Conservation (phyloP, 1,140 invertebrate genomes). For the Ceratina calcarata region DNA sequence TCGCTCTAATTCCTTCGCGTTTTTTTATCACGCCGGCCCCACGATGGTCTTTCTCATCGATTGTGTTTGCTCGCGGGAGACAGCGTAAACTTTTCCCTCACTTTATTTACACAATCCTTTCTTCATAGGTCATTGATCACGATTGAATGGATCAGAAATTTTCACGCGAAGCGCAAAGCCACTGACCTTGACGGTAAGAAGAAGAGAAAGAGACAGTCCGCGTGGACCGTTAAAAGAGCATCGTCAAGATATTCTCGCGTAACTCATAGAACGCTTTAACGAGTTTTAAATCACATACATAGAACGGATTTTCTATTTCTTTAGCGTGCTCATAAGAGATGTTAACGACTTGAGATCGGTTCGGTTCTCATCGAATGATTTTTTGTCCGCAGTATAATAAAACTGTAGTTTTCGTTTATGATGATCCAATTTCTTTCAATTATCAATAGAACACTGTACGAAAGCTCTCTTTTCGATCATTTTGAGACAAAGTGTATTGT, state of each 20-base stretch:
- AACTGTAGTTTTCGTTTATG: background rate
- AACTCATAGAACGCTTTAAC: background rate
- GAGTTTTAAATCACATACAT: background rate
- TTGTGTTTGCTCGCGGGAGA: background rate
- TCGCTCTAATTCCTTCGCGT: slow-evolving; percentile 18
- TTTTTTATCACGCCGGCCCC: background rate
- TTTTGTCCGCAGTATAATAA: background rate
- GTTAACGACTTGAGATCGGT: background rate
- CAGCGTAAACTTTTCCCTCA: background rate
- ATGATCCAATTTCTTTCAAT: slow-evolving; percentile 13
- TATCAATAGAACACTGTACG: background rate
- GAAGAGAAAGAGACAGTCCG: background rate
- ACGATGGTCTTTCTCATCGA: background rate
- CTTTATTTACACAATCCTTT: slow-evolving; percentile 7
- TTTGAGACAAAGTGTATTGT: no score
- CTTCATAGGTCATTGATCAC: background rate
- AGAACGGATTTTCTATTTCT: background rate
- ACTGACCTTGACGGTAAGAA: background rate
- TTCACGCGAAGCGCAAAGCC: no score
- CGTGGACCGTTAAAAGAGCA: background rate
- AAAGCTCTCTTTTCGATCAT: background rate
- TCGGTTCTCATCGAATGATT: background rate
- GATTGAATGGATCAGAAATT: background rate
- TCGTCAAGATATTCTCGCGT: background rate
- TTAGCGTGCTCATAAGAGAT: background rate